phyloP scores from a whole-genome alignment of 37 sponge, comb jelly and placozoan genomes.

The Spongilla lacustris region DNA sequence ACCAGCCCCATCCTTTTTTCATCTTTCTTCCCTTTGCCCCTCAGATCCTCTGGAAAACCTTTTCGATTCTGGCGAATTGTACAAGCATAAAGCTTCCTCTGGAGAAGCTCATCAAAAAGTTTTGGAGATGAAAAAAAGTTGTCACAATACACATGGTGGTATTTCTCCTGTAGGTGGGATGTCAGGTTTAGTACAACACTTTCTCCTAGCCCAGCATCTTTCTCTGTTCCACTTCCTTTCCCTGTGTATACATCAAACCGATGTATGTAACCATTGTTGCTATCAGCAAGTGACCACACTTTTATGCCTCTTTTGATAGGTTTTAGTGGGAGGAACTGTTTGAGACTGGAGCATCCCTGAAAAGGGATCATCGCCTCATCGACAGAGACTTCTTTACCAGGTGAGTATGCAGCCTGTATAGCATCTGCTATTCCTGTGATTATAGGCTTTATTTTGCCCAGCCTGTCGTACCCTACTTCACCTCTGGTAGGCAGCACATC shows the following conservation, averaged over 20 bases:
- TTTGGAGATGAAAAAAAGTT: slow-evolving; percentile 35
- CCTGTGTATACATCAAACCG: slow-evolving; percentile 10
- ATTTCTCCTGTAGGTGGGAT: neutral
- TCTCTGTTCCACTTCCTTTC: neutral
- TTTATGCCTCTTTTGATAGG: slow-evolving; percentile 35
- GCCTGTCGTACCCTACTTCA: slow-evolving; percentile 4
- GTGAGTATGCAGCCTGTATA: neutral
- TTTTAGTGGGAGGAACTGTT: slow-evolving; percentile 26
- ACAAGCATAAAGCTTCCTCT: slow-evolving; percentile 25
- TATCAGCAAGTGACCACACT: slow-evolving; percentile 8
- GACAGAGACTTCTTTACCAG: slow-evolving; percentile 16
- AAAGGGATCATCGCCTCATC: slow-evolving; percentile 42
- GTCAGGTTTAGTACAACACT: slow-evolving; percentile 4
- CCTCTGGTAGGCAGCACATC: neutral
- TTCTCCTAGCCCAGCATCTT: slow-evolving; percentile 3
- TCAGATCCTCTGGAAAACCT: slow-evolving; percentile 21
- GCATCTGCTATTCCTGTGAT: neutral
- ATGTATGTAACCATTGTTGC: slow-evolving; percentile 3
- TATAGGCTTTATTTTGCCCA: slow-evolving; percentile 10
- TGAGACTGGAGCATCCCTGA: slow-evolving; percentile 20
- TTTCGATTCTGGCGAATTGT: slow-evolving; percentile 25
- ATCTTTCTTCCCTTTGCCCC: neutral
- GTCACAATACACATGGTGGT: slow-evolving; percentile 28
- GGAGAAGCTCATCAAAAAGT: slow-evolving; percentile 5
- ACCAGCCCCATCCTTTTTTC: neutral